A percentile compares a stretch with the other conserved stretches of the same genome.
Evolutionary conservation across 1,140 invertebrate genomes (phyloP).

Genomic region (Camponotus pennsylvanicus): DNA sequence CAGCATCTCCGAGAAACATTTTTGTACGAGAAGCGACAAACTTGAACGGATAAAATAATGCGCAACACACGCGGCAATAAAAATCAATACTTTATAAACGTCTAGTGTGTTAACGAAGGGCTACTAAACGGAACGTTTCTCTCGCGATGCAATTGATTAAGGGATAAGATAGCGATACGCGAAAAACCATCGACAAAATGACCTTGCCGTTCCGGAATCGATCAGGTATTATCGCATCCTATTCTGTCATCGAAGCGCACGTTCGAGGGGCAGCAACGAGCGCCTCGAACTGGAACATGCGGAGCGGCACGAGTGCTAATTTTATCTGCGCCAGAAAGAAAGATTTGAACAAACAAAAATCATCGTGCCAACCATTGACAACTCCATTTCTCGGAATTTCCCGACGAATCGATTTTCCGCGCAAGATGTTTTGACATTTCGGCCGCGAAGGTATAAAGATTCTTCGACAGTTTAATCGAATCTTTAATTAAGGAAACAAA

Average conservation of each 20-base stretch:
- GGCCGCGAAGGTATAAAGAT: background rate
- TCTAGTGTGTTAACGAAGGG: background rate
- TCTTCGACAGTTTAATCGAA: background rate
- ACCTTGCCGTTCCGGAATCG: constrained; percentile 25
- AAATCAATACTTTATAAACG: constrained; percentile 46
- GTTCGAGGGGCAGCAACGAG: background rate
- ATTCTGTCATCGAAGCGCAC: background rate
- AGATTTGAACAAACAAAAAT: background rate
- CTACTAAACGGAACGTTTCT: background rate
- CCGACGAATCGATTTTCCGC: background rate
- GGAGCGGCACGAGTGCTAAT: constrained; percentile 37
- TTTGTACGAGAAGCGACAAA: background rate
- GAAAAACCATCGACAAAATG: background rate
- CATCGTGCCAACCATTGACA: background rate
- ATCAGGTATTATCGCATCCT: constrained; percentile 30
- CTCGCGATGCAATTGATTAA: background rate
- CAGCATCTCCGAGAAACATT: background rate
- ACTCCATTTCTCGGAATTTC: background rate
- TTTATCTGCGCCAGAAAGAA: constrained; percentile 6
- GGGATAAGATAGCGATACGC: background rate
- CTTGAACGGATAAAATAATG: constrained; percentile 4
- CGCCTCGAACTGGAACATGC: constrained; percentile 3
- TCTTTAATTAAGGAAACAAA: background rate
- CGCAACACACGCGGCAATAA: constrained; percentile 25
- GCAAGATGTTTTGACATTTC: background rate